These are phyloP conservation scores for Drosophila flavopinicola DNA, from an alignment of 2,888 invertebrate species.

Conservation along the genomic window DNA sequence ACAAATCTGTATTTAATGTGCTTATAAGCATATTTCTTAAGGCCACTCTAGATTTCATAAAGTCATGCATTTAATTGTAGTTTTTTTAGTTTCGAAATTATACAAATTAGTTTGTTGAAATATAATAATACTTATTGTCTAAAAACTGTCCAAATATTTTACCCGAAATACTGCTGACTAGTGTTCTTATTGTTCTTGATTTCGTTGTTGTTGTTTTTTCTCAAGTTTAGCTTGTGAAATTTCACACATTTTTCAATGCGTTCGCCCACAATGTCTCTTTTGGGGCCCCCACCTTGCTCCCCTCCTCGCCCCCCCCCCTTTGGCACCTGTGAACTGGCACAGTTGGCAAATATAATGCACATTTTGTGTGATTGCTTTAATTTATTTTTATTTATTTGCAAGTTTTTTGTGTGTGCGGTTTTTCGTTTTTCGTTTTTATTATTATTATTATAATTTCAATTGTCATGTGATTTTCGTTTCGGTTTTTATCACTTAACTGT, in stretches of 20 bases:
- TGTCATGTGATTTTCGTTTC: conserved; percentile 59
- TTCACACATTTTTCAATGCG: conserved; percentile 63
- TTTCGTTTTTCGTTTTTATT: conserved; percentile 26
- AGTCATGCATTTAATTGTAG: too few species aligned
- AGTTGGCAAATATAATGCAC: conserved; percentile 55
- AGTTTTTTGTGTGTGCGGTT: conserved; percentile 22
- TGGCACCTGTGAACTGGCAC: conserved; percentile 61
- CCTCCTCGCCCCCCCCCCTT: neutral
- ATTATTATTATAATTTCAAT: conserved; percentile 51
- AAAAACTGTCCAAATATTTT: neutral
- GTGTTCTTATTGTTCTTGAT: conserved; percentile 37
- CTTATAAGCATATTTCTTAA: too few species aligned
- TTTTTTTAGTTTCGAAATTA: too few species aligned
- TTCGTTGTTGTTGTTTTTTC: conserved; percentile 14
- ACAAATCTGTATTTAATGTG: too few species aligned
- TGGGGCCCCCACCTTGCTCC: too few species aligned
- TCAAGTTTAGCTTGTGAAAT: conserved; percentile 56
- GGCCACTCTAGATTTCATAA: too few species aligned
- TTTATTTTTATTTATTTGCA: conserved; percentile 70
- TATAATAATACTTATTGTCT: too few species aligned
- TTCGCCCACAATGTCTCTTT: conserved; percentile 23
- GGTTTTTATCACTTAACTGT: conserved; percentile 40
- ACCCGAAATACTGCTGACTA: conserved; percentile 6
- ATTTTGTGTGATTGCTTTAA: conserved; percentile 55
- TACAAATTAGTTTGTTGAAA: too few species aligned